Base-by-base conservation (phyloP, 1,140 invertebrate species). In the Drosophila busckii region DNA sequence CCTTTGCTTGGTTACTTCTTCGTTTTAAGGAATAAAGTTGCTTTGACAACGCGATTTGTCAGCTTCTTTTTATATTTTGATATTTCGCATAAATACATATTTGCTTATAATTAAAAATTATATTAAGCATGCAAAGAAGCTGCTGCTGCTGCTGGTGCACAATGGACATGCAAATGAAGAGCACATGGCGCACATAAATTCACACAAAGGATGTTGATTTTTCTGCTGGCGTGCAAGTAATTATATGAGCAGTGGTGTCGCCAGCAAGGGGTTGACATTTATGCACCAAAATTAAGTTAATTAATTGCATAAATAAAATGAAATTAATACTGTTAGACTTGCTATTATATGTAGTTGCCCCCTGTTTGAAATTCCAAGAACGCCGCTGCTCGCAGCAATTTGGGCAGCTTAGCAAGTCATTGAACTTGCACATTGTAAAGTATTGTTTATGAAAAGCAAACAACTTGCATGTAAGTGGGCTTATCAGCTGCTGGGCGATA, bases 401-500 rank as follows among this genome's bases (percentile, higher is more conserved):
- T n/a, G n/a, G n/a, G 1, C 29, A 16, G 13, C 38, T 25, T 12
- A 9, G 13, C 31, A 41, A 66, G 73, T 80, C 73, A 64, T 56
- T 73, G 68, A 78, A 76, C 70, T 70, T 66, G 52, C 41, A 34
- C 32, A 52, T n/a, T n/a, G 20, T 31, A 42, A 13, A 13, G 25
- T 40, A 12, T 38, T 50, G 44, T 49, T 34, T 34, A 25, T 44
- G n/a, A n/a, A n/a, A n/a, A n/a, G n/a, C n/a, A 25, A 7, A 19
- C 17, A 20, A 16, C 5, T 7, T 10, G 8, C 6, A 9, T 13
- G n/a, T 29, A 48, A 69, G 45, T 4, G 25, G 6, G 40, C 73
- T 80, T 76, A 76, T 76, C 71, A 76, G 56, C 42, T 9, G 4
- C n/a, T n/a, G 6, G 17, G 12, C 31, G 16, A 35, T 22, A 26